These are phyloP conservation scores for Trachelus stipa DNA, from an alignment of 2,888 invertebrate genomes.

Conservation along the genomic window DNA sequence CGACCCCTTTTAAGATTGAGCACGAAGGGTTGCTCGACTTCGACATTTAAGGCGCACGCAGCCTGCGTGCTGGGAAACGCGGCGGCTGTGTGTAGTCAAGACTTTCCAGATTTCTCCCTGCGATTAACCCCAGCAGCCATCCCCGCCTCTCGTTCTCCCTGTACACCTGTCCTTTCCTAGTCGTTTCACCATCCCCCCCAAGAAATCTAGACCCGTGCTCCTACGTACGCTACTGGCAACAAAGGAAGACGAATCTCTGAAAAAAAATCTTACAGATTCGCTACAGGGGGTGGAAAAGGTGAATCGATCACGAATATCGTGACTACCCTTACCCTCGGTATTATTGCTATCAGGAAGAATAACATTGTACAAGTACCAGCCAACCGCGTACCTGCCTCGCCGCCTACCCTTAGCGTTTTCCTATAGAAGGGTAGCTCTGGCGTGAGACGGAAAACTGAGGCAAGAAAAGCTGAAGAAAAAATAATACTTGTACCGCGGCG, in stretches of 20 bases:
- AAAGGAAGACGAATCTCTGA: background rate
- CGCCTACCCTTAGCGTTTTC: background rate
- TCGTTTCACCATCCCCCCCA: background rate
- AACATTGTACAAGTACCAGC: background rate
- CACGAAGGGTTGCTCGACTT: background rate
- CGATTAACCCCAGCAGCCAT: background rate
- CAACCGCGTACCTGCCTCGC: background rate
- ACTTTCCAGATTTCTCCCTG: background rate
- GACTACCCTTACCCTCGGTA: background rate
- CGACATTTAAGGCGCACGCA: background rate
- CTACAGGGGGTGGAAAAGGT: background rate
- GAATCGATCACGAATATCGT: background rate
- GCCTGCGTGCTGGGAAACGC: background rate
- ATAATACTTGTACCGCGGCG: constrained; percentile 45
- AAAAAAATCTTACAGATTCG: background rate
- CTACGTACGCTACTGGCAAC: background rate
- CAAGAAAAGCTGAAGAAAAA: constrained; percentile 39
- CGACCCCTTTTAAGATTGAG: background rate
- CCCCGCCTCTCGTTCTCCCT: background rate
- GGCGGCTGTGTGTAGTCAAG: background rate
- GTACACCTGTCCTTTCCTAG: background rate
- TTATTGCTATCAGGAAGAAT: background rate
- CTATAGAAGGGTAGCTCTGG: constrained; percentile 37
- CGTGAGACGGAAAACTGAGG: background rate
- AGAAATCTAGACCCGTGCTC: background rate